Evolutionary conservation across 2,888 invertebrate species (phyloP).

Genomic region (Calliopum simillimum): DNA sequence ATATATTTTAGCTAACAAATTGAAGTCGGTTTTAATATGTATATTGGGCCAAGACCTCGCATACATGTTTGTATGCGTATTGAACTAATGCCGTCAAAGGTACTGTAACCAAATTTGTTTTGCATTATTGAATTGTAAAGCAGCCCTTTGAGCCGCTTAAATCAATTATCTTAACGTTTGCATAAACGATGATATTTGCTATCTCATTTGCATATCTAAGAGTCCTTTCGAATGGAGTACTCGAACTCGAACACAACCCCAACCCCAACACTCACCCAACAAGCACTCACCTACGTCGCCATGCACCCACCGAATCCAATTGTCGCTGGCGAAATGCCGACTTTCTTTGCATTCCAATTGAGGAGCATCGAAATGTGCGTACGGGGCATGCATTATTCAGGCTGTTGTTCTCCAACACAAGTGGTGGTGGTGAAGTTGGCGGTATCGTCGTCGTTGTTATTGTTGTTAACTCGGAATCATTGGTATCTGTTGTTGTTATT

Average conservation of each 20-base stretch:
- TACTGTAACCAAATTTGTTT: too few relatives aligned
- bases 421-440: conserved; percentile 15
- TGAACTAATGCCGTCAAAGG: too few relatives aligned
- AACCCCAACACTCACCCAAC: neutral
- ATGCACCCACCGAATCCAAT: conserved; percentile 60
- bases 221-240: too few relatives aligned
- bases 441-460: conserved; percentile 37
- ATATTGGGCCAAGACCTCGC: too few relatives aligned
- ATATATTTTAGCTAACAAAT: too few relatives aligned
- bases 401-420: conserved; percentile 18
- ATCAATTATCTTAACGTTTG: conserved; percentile 8
- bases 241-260: too few relatives aligned
- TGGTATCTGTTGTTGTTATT: conserved; percentile 44
- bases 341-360: conserved; percentile 63
- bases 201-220: neutral
- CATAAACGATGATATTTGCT: neutral
- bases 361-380: conserved; percentile 60
- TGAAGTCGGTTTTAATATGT: too few relatives aligned
- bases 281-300: conserved; percentile 64
- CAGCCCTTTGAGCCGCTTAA: neutral
- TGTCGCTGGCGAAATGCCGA: conserved; percentile 65
- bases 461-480: conserved; percentile 24
- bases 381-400: conserved; percentile 36
- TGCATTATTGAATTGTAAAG: too few relatives aligned
- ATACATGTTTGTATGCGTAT: too few relatives aligned